These are phyloP conservation scores for Oedothorax gibbosus DNA, from an alignment of 1,140 invertebrate species.

Conservation along the genomic window DNA sequence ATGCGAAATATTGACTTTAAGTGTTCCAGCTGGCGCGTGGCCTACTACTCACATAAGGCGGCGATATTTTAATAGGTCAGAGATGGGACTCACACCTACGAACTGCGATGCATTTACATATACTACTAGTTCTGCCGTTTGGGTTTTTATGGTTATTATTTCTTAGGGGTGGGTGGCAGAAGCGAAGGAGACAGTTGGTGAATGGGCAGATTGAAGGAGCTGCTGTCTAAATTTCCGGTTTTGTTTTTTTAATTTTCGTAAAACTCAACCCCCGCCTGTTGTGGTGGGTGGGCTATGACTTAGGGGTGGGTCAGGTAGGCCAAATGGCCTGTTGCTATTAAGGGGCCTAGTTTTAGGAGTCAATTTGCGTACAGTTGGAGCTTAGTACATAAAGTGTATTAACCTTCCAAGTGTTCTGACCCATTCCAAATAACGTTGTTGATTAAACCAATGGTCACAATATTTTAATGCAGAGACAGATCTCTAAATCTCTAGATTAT, in stretches of 20 bases:
- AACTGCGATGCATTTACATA: slow-evolving; percentile 44
- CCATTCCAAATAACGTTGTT: no score
- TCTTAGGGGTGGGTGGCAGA: not conserved
- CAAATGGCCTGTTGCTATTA: no score
- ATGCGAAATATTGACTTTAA: slow-evolving; percentile 53
- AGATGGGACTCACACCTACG: slow-evolving; percentile 53
- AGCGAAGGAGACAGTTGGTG: slow-evolving; percentile 32
- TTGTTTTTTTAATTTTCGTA: slow-evolving; percentile 34
- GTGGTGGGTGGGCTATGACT: no score
- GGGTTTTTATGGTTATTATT: not conserved
- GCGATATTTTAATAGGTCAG: slow-evolving; percentile 49
- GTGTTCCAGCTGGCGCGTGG: slow-evolving; percentile 51
- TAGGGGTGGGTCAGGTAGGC: no score
- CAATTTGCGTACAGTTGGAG: not conserved
- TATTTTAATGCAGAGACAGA: no score
- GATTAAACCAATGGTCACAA: no score
- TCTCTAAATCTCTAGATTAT: no score
- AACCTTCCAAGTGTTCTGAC: not conserved
- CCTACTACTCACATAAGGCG: slow-evolving; percentile 5
- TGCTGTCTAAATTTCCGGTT: slow-evolving; percentile 46
- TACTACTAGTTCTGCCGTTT: slow-evolving; percentile 36
- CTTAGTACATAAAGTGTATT: not conserved
- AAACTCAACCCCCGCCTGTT: no score
- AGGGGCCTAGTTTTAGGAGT: not conserved
- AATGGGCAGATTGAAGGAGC: slow-evolving; percentile 34